Percentiles rank a stretch among this genome's conserved stretches.
These are phyloP conservation scores for Leptopilina boulardi DNA, from an alignment of 1,140 invertebrate species.

Conservation along the genomic window DNA sequence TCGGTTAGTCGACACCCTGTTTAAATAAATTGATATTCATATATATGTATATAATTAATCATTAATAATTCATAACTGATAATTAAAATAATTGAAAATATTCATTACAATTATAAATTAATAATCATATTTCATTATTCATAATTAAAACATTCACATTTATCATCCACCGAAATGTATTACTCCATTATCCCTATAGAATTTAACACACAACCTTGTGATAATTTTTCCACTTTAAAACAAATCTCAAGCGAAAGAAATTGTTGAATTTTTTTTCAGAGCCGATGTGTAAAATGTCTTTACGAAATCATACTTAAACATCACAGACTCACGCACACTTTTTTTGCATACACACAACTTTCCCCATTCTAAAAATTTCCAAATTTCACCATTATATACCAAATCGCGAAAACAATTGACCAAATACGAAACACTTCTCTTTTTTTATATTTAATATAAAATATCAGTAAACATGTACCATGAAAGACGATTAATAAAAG, in stretches of 20 bases:
- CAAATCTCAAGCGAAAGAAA: neutral
- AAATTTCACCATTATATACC: neutral
- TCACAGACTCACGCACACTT: neutral
- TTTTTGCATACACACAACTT: constrained; percentile 14
- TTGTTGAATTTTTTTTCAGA: neutral
- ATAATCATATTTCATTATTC: no score
- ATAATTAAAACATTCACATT: no score
- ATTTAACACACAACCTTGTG: neutral
- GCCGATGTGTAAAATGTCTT: neutral
- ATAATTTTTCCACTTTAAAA: neutral
- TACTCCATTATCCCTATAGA: no score
- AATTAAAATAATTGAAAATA: no score
- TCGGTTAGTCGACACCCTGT: no score
- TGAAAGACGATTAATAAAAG: constrained; percentile 21
- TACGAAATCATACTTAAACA: neutral
- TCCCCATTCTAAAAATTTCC: neutral
- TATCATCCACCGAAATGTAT: no score
- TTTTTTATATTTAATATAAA: neutral
- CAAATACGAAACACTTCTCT: constrained; percentile 12
- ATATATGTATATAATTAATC: no score
- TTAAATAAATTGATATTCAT: no score
- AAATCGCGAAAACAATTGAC: constrained; percentile 17
- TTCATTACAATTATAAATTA: no score
- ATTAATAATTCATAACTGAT: no score
- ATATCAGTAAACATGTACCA: constrained; percentile 18